phyloP scores from a whole-genome alignment of 35 echinoderm and acorn worm genomes.

The Heliocidaris erythrogramma region DNA sequence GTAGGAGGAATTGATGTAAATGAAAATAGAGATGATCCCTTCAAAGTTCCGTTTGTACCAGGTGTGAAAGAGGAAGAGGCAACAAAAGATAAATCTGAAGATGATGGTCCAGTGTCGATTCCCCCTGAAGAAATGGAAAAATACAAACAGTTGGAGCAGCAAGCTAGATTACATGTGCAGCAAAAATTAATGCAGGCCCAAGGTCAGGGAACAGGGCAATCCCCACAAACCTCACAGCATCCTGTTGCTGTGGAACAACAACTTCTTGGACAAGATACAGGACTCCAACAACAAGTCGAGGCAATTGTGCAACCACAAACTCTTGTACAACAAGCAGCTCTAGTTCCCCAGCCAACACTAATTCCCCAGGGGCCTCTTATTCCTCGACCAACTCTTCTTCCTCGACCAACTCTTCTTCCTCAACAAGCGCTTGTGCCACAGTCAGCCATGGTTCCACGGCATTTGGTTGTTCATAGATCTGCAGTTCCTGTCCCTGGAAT shows the following conservation, averaged over 20 bases:
- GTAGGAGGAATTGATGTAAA: not conserved
- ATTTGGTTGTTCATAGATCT: slow-evolving; percentile 30
- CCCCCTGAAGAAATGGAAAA: slow-evolving; percentile 89
- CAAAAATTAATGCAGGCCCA: slow-evolving; percentile 88
- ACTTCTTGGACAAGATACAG: slow-evolving; percentile 9
- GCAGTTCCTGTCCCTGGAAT: slow-evolving; percentile 5
- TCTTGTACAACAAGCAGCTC: not conserved
- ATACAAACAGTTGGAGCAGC: slow-evolving; percentile 81
- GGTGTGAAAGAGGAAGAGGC: slow-evolving; percentile 40
- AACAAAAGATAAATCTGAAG: slow-evolving; percentile 15
- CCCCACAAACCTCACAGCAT: slow-evolving; percentile 24
- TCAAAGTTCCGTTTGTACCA: slow-evolving; percentile 64
- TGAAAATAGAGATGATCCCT: slow-evolving; percentile 36
- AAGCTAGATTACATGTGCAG: slow-evolving; percentile 82
- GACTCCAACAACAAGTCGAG: slow-evolving; percentile 19
- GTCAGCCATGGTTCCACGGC: not conserved
- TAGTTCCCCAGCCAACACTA: slow-evolving; percentile 6
- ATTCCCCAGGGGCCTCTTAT: not conserved
- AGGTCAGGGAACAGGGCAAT: slow-evolving; percentile 47
- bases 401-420: not conserved
- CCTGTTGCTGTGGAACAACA: slow-evolving; percentile 24
- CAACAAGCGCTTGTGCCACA: not conserved
- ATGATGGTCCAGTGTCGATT: slow-evolving; percentile 55
- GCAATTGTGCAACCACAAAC: not conserved
- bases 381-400: not conserved